Evolutionary conservation across 2,888 invertebrate genomes (phyloP).

Genomic region (Lithosia quadra): DNA sequence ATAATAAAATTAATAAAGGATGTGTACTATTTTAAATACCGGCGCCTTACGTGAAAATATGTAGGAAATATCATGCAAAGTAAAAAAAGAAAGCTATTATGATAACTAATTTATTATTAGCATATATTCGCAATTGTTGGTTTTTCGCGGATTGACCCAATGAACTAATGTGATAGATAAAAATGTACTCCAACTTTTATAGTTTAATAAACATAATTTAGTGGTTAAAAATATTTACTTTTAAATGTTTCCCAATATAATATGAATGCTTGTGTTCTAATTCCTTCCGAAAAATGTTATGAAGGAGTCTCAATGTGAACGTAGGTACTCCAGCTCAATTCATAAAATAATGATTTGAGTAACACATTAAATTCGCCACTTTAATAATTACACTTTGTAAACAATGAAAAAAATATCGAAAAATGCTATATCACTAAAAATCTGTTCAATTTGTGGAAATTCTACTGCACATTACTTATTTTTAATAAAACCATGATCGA

Average conservation of each 20-base stretch:
- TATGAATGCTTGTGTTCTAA: neutral
- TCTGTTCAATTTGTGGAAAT: neutral
- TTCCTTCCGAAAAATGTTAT: neutral
- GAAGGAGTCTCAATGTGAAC: slow-evolving; percentile 10
- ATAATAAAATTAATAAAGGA: too few relatives aligned
- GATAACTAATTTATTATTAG: too few relatives aligned
- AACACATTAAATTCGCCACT: slow-evolving; percentile 18
- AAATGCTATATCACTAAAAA: neutral
- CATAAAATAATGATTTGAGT: neutral
- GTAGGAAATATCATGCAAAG: too few relatives aligned
- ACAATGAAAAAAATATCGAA: neutral
- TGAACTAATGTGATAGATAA: slow-evolving; percentile 36
- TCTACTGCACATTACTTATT: slow-evolving; percentile 3
- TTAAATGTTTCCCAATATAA: neutral
- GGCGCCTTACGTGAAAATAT: too few relatives aligned
- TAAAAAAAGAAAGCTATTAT: too few relatives aligned
- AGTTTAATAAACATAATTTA: slow-evolving; percentile 2
- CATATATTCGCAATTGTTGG: too few relatives aligned
- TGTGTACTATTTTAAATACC: too few relatives aligned
- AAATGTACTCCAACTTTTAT: slow-evolving; percentile 24
- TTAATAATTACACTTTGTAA: slow-evolving; percentile 2
- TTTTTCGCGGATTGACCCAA: too few relatives aligned
- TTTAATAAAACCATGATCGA: slow-evolving; percentile 3
- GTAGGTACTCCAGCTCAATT: slow-evolving; percentile 8
- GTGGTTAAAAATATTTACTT: slow-evolving; percentile 7